Evolutionary conservation across 2,113 vertebrate genomes (phyloP).

Genomic region (Geothlypis trichas): DNA sequence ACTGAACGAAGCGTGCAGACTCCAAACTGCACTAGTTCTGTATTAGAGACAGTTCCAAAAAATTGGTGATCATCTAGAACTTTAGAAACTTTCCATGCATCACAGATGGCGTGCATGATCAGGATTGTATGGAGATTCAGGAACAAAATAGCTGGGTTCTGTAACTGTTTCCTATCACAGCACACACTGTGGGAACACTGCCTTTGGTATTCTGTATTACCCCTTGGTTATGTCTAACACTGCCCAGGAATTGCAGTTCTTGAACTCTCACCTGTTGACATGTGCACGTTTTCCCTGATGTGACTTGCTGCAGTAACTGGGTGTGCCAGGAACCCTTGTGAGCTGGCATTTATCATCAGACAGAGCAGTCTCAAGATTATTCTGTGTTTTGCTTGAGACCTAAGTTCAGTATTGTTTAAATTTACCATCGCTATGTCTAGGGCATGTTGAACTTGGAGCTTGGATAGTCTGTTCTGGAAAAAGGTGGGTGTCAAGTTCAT

Average conservation of each 20-base stretch:
- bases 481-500: neutral
- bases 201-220: neutral
- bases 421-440: neutral
- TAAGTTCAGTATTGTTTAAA: neutral
- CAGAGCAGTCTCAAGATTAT: neutral
- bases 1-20: neutral
- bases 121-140: neutral
- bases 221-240: neutral
- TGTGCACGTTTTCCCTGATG: accelerated
- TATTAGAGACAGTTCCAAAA: neutral
- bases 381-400: neutral
- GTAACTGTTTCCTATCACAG: neutral
- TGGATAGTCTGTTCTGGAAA: neutral
- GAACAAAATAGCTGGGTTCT: neutral
- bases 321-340: neutral
- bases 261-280: neutral
- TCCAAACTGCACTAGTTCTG: neutral
- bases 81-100: neutral
- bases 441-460: neutral
- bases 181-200: neutral
- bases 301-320: neutral
- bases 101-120: neutral
- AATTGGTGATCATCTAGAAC: neutral
- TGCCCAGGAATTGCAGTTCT: neutral
- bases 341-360: neutral